These are phyloP conservation scores for Chrysotoxum bicinctum DNA, from an alignment of 2,888 invertebrate genomes.

Conservation along the genomic window DNA sequence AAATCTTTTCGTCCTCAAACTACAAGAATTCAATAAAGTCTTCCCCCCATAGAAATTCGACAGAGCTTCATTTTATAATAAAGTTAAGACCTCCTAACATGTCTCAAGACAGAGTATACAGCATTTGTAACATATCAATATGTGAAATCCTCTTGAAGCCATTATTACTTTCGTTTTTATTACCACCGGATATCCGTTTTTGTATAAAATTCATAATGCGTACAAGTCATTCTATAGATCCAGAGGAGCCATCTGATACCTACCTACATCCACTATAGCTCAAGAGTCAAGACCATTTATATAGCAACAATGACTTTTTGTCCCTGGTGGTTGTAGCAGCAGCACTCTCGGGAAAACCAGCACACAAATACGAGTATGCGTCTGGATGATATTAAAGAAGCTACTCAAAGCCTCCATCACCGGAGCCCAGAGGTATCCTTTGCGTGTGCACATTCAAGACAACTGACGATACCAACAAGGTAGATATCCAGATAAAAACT, in stretches of 20 bases:
- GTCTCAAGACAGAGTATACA: neutral
- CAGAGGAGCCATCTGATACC: slow-evolving; percentile 41
- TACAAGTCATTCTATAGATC: slow-evolving; percentile 46
- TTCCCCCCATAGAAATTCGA: neutral
- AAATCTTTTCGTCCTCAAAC: neutral
- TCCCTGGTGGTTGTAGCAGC: neutral
- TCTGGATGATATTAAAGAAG: slow-evolving; percentile 10
- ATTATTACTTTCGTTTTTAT: slow-evolving; percentile 56
- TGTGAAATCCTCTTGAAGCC: slow-evolving; percentile 42
- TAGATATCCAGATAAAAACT: neutral
- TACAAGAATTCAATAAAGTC: neutral
- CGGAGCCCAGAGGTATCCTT: neutral
- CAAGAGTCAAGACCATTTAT: slow-evolving; percentile 16
- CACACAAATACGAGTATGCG: slow-evolving; percentile 4
- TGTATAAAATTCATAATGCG: slow-evolving; percentile 63
- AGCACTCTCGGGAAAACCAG: slow-evolving; percentile 3
- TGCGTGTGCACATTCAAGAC: slow-evolving; percentile 62
- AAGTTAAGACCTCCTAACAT: neutral
- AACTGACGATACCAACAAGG: slow-evolving; percentile 44
- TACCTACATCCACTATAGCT: neutral
- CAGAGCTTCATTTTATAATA: neutral
- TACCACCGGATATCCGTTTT: slow-evolving; percentile 61
- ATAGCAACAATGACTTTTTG: slow-evolving; percentile 8
- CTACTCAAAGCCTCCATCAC: slow-evolving; percentile 13
- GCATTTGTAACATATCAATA: slow-evolving; percentile 24